Evolutionary conservation across 2,888 invertebrate genomes (phyloP), one percentile per base, ranked within the genome.

Genomic region (Agrochola lychnidis): DNA sequence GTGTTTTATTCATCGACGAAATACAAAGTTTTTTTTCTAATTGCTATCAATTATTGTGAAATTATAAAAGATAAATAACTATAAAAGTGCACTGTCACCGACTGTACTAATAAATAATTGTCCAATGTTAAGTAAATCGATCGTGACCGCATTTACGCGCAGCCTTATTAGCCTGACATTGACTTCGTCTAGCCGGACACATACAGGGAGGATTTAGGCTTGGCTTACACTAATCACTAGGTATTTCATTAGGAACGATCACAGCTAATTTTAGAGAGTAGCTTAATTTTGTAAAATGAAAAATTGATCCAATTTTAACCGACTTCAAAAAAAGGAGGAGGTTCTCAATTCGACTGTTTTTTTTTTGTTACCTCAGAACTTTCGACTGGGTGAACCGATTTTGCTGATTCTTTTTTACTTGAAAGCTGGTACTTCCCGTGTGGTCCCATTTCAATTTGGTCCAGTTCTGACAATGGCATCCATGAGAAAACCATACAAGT

Each of bases 161-260:
- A 79, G 71, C 90, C 89, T 88, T 85, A 90, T 88, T 86, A 84
- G 62, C 67, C 42, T 78, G 92, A 89, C 93, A 92, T 91, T 93
- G 92, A 90, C 88, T 88, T 84, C 84, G 88, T 88, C 81, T 79
- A 81, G 76, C 85, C 82, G 84, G 78, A 73, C 73, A 56, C 62
- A 4, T 14, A 57, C 57, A n/a, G 57, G 62, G 51, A 64, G 51
- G 68, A 59, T 16, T 30, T 2, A 25, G 16, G 59, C 25, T 59
- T 59, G 16, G 7, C 59, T 59, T 59, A 59, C 1, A 30, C 16
- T 59, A 16, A 30, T 16, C 30, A 59, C 16, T 16, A 57, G 2
- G 25, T 56, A n/a, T n/a, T 10, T 56, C 4, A 9, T 56, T n/a
- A n/a, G 12, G n/a, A 56, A 56, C n/a, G 56, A 12, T 12, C 1